Evolutionary conservation across 1,140 invertebrate genomes (phyloP), one percentile per base, ranked within the genome.

Genomic region (Acromyrmex heyeri): DNA sequence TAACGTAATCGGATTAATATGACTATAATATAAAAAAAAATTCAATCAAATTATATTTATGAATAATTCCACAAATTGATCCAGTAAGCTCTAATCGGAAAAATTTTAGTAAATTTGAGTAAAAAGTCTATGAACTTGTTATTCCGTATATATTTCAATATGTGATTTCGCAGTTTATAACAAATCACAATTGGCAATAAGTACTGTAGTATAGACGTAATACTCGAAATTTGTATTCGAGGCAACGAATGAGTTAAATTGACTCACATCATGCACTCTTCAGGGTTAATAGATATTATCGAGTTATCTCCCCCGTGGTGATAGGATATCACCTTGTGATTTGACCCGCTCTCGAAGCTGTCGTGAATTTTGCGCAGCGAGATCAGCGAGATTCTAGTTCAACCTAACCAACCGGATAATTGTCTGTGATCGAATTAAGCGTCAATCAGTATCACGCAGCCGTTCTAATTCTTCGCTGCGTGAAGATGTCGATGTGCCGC

Each of bases 281-380:
- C 69, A 83, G 38, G 69, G 55, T 83, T 75, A 83, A 83, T 61
- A 83, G 79, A 83, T 83, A 73, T 83, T 83, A 83, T 83, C 79
- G 16, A 73, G 55, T 83, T 83, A 83, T 83, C 79, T 83, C 18
- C 5, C 24, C 55, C 55, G 12, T 59, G 14, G 69, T 38, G 79
- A 83, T 83, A 83, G 53, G 38, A 75, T 83, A 83, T 83, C 69
- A 61, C 38, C 30, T 70, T 53, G 77, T 50, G 34, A 70, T 81
- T 57, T 70, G 78, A 81, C 50, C 78, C 16, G 78, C 21, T 81
- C 65, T 81, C 24, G 24, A 69, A 69, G 53, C 8, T 21, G 62
- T n/a, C 30, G 48, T 48, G 44, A 73, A 83, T 83, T 83, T 83
- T 83, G 38, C 79, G 57, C 55, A 73, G 69, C 79, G 38, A 61